Percentiles rank a stretch among this genome's conserved stretches.
Conservation (phyloP, 2,797 vertebrate species). For the Paguma larvata region DNA sequence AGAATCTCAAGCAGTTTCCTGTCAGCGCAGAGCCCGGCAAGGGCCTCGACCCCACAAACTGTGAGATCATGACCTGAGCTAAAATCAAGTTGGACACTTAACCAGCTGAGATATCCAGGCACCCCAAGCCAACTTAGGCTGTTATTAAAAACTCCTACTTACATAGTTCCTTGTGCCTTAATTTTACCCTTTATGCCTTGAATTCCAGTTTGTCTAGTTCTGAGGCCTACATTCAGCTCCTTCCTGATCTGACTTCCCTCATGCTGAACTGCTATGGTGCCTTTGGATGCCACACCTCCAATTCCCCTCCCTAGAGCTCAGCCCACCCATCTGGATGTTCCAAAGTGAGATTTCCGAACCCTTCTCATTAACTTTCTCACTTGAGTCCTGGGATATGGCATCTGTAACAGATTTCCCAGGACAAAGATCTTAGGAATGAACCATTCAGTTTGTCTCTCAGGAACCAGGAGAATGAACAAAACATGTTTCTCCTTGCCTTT, state of each 20-base stretch:
- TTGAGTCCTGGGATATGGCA: neutral
- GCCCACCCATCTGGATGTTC: neutral
- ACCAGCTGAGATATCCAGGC: no score
- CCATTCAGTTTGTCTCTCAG: neutral
- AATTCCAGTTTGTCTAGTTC: constrained; percentile 34
- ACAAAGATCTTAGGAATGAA: neutral
- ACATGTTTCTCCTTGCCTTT: neutral
- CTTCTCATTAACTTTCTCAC: neutral
- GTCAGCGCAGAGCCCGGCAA: no score
- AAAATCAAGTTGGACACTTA: no score
- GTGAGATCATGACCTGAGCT: no score
- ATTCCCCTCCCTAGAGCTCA: neutral
- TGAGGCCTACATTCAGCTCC: neutral
- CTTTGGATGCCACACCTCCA: neutral
- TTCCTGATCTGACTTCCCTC: neutral
- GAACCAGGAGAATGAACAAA: neutral
- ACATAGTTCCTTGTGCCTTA: constrained; percentile 18
- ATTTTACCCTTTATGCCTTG: neutral
- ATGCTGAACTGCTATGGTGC: neutral
- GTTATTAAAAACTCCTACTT: constrained; percentile 40
- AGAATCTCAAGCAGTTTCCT: no score
- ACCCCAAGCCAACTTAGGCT: constrained; percentile 57
- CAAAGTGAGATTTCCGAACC: neutral
- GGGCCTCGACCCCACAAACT: no score
- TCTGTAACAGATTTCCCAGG: neutral